Evolutionary conservation across 2,797 vertebrate genomes (phyloP).

Genomic region (Odontamblyopus rebecca): DNA sequence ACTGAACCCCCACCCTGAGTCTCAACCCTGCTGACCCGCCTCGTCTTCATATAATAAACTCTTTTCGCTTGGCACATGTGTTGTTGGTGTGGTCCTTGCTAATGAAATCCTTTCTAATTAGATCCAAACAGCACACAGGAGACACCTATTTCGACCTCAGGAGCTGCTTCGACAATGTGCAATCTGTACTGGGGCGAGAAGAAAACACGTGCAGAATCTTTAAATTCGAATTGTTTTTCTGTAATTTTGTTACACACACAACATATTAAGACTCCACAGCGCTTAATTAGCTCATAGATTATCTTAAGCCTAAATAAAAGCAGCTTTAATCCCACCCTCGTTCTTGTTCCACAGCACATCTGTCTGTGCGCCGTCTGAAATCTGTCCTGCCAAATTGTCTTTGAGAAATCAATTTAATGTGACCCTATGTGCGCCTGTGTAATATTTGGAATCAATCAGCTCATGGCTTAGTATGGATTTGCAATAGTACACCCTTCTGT

Average conservation of each 20-base stretch:
- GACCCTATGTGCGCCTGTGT: slow-evolving; percentile 53
- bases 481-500: slow-evolving; percentile 62
- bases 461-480: slow-evolving; percentile 69
- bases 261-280: neutral
- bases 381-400: slow-evolving; percentile 55
- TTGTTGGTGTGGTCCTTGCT: too few species aligned
- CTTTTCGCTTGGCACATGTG: too few species aligned
- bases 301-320: slow-evolving; percentile 8
- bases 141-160: too few species aligned
- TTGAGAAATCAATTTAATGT: slow-evolving; percentile 62
- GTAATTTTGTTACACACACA: neutral
- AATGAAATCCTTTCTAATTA: too few species aligned
- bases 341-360: slow-evolving; percentile 21
- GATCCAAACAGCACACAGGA: too few species aligned
- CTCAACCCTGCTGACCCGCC: too few species aligned
- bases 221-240: neutral
- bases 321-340: slow-evolving; percentile 24
- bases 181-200: too few species aligned
- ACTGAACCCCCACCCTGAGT: too few species aligned
- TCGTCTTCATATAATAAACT: too few species aligned
- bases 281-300: slow-evolving; percentile 6
- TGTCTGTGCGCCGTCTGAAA: slow-evolving; percentile 24
- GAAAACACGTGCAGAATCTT: neutral
- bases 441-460: slow-evolving; percentile 72
- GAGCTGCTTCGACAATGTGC: too few species aligned